These are phyloP conservation scores for Cromileptes altivelis DNA, from an alignment of 2,113 vertebrate genomes.

Conservation along the genomic window DNA sequence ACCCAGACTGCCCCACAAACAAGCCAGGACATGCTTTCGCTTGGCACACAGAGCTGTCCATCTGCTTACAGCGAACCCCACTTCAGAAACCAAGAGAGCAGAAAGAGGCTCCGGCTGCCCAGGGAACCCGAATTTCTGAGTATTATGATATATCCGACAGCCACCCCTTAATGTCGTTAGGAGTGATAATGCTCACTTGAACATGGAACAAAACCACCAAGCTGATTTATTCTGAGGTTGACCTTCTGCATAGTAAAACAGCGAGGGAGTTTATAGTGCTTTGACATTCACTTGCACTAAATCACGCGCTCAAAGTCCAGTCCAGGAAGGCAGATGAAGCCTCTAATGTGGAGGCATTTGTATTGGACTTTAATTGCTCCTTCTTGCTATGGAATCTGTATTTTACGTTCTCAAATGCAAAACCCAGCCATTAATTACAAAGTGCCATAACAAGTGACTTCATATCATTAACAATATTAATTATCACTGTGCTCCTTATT, in stretches of 20 bases:
- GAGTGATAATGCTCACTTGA: conserved; percentile 81
- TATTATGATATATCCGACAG: conserved; percentile 71
- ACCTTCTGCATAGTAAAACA: conserved; percentile 68
- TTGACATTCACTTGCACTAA: conserved; percentile 70
- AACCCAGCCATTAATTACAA: conserved; percentile 82
- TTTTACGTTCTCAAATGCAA: conserved; percentile 66
- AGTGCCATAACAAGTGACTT: conserved; percentile 85
- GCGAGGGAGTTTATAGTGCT: conserved; percentile 61
- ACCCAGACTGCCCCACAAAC: conserved; percentile 84
- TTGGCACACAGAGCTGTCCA: conserved; percentile 83
- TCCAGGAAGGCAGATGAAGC: conserved; percentile 41
- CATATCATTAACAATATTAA: conserved; percentile 87
- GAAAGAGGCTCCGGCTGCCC: conserved; percentile 51
- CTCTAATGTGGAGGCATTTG: conserved; percentile 46
- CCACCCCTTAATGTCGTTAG: conserved; percentile 77
- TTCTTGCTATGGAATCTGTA: conserved; percentile 54
- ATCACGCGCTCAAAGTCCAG: conserved; percentile 71
- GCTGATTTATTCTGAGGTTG: conserved; percentile 72
- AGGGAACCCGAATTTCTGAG: conserved; percentile 58
- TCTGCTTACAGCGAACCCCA: conserved; percentile 79
- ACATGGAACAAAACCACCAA: conserved; percentile 67
- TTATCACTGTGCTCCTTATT: conserved; percentile 83
- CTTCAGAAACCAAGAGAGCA: conserved; percentile 68
- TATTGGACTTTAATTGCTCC: conserved; percentile 62
- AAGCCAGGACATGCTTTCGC: conserved; percentile 82